phyloP scores from a whole-genome alignment of 23 tunicate genomes.

The Halocynthia roretzi region DNA sequence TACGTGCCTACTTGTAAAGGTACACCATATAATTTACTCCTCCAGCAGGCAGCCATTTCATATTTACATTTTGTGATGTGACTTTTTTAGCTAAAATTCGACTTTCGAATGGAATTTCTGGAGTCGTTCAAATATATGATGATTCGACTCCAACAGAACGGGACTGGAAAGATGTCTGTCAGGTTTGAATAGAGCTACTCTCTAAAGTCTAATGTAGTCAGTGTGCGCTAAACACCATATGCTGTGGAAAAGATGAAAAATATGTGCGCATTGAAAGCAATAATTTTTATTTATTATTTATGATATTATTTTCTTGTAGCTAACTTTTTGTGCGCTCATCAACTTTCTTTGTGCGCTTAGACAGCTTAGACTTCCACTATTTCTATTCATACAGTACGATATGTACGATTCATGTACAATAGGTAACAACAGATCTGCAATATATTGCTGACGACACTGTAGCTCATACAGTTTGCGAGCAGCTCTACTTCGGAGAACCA shows the following conservation, averaged over 20 bases:
- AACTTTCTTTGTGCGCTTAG: too few species aligned
- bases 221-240: background rate
- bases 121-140: conserved; percentile 3
- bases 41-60: too few species aligned
- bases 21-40: background rate
- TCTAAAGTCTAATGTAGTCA: background rate
- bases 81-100: conserved; percentile 10
- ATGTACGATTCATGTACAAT: too few species aligned
- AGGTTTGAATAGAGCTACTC: conserved; percentile 3
- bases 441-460: background rate
- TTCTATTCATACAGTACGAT: too few species aligned
- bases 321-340: too few species aligned
- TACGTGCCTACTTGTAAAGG: conserved; percentile 18
- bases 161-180: conserved; percentile 10
- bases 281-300: too few species aligned
- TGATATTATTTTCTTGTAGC: too few species aligned
- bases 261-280: too few species aligned
- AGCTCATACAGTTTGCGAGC: conserved; percentile 5
- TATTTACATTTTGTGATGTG: too few species aligned
- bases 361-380: too few species aligned
- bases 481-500: background rate
- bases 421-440: too few species aligned
- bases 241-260: too few species aligned
- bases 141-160: background rate
- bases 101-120: background rate